Evolutionary conservation across 2,888 invertebrate genomes (phyloP).

Genomic region (Phragmatobia fuliginosa): DNA sequence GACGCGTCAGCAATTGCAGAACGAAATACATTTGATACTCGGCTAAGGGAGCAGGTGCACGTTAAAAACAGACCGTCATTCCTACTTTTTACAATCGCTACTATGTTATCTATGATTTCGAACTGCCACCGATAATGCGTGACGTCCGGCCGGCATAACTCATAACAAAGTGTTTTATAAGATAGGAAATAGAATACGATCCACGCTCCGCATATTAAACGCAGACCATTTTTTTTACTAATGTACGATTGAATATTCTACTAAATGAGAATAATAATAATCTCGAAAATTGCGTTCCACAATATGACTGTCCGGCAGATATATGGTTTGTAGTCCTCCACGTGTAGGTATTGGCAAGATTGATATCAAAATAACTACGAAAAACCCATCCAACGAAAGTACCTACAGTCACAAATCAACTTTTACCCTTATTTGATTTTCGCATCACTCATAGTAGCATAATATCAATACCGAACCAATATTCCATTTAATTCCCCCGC

Average conservation of each 20-base stretch:
- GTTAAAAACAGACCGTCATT: not conserved
- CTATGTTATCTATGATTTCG: conserved; percentile 2
- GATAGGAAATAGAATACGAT: conserved; percentile 14
- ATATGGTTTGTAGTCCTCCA: not conserved
- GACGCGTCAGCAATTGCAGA: no score
- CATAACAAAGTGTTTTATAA: not conserved
- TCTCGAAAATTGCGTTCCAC: not conserved
- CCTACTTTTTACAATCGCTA: conserved; percentile 1
- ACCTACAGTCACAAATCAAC: not conserved
- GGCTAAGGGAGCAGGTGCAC: no score
- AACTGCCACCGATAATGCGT: conserved; percentile 9
- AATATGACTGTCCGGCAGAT: not conserved
- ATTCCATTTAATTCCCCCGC: conserved; percentile 50
- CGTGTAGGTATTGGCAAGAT: not conserved
- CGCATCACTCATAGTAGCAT: conserved; percentile 27
- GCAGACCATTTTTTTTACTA: not conserved
- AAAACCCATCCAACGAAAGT: not conserved
- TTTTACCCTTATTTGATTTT: conserved; percentile 40
- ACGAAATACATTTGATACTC: no score
- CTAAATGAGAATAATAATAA: not conserved
- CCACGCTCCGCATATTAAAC: conserved; percentile 1
- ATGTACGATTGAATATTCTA: not conserved
- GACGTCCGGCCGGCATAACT: conserved; percentile 12
- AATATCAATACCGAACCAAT: conserved; percentile 43
- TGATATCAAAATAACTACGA: not conserved